Evolutionary conservation across 2,113 vertebrate species (phyloP), one percentile per base, ranked within the genome.

Genomic region (Xiphophorus couchianus): DNA sequence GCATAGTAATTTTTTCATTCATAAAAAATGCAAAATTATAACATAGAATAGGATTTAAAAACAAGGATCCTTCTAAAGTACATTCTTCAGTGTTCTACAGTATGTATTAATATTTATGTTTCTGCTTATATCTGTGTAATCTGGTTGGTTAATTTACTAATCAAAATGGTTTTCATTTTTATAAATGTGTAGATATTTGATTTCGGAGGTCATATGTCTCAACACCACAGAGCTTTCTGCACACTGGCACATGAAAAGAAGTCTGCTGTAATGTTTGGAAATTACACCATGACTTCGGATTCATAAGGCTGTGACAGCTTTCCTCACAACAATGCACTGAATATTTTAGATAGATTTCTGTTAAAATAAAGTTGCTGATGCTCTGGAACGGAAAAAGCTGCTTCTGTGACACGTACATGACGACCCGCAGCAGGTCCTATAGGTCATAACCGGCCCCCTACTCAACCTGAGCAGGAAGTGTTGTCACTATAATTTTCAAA

Each of bases 351-450:
- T 19, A 22, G 19, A 51, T 51, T 51, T 17, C 48, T 19, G 17
- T 19, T 22, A 63, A 15, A 4, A 6, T 10, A 51, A 44, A 71
- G 37, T 31, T 79, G 51, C 28, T 0, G 0, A 27, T 65, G 62
- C 37, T 54, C 29, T 65, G 31, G 60, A 58, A 77, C 48, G 58
- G 28, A 22, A 0, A 44, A 14, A 62, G 63, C 30, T 65, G 17
- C 27, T 17, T 27, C 37, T 61, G 65, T 78, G 80, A 66, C 27
- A 28, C 12, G 31, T 58, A 48, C 29, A 71, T 35, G 35, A 66
- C 60, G 30, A 66, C 22, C 66, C 42, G 19, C 31, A 66, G 12
- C 22, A 31, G 66, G 33, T 74, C 60, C 54, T 28, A 28, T 10
- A 1, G 12, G 65, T 71, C 58, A 69, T 60, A 64, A 14, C 10